phyloP scores from a whole-genome alignment of 2,113 vertebrate species.

The Casuarius casuarius region DNA sequence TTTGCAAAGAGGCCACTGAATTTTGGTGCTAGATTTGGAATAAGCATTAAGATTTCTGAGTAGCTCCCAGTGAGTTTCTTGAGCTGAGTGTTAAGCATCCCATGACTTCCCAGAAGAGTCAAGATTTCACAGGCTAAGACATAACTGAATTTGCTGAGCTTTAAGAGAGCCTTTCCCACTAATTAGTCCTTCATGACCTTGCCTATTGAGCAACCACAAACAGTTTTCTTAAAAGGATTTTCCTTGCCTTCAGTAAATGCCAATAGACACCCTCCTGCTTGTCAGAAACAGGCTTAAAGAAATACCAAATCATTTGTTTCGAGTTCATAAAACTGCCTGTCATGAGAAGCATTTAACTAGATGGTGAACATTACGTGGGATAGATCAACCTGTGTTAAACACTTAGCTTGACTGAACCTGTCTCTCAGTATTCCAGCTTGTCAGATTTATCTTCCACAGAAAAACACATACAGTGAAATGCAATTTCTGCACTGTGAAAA shows the following conservation, averaged over 20 bases:
- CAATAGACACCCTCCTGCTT: not conserved
- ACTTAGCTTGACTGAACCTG: not conserved
- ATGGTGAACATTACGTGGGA: not conserved
- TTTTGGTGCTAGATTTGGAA: not conserved
- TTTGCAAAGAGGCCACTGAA: not conserved
- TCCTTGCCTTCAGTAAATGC: not conserved
- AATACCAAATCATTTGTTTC: not conserved
- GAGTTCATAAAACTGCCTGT: not conserved
- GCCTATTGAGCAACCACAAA: not conserved
- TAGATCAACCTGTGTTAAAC: not conserved
- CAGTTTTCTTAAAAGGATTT: not conserved
- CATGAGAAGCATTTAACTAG: not conserved
- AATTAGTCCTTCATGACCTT: not conserved
- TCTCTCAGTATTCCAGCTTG: not conserved
- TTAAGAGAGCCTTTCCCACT: not conserved
- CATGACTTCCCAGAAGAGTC: not conserved
- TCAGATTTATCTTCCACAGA: not conserved
- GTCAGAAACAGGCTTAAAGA: not conserved
- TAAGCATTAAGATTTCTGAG: not conserved
- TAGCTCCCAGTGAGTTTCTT: not conserved
- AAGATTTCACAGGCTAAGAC: not conserved
- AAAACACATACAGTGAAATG: fast-evolving
- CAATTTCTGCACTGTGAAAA: not conserved
- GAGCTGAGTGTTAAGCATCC: not conserved
- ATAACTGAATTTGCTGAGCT: not conserved